Conservation (phyloP, 1,140 invertebrate species). For the Physella acuta region DNA sequence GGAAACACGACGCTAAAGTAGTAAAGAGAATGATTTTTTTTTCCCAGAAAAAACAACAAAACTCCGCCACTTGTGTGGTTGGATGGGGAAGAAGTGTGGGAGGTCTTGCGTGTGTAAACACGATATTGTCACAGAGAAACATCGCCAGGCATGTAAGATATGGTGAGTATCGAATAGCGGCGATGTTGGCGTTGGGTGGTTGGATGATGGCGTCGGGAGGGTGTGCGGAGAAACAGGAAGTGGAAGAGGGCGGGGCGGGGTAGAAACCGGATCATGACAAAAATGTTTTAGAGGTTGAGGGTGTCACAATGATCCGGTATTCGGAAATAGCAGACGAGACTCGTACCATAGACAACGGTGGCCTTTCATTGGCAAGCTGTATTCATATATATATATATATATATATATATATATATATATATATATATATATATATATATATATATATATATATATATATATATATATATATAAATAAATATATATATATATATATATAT, state of each 20-base stretch:
- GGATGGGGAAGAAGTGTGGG: neutral
- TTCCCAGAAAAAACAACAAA: no score
- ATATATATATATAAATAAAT: neutral
- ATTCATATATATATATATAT: neutral
- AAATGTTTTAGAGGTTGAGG: neutral
- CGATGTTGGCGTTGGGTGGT: neutral
- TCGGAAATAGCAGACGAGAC: no score
- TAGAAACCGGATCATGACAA: neutral
- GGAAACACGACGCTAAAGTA: no score
- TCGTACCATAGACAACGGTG: no score
- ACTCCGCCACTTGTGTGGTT: no score
- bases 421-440: neutral
- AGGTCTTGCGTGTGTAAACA: neutral
- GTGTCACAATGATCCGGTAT: no score
- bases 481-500: neutral
- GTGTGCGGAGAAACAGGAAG: neutral
- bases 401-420: neutral
- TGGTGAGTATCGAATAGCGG: neutral
- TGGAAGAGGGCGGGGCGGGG: neutral
- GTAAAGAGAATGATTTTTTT: no score
- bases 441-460: neutral
- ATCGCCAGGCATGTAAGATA: neutral
- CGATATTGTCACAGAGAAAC: neutral
- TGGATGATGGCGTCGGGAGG: neutral
- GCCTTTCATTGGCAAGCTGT: neutral